These are phyloP conservation scores for Callionymus lyra DNA, from an alignment of 2,113 vertebrate species.

Conservation along the genomic window DNA sequence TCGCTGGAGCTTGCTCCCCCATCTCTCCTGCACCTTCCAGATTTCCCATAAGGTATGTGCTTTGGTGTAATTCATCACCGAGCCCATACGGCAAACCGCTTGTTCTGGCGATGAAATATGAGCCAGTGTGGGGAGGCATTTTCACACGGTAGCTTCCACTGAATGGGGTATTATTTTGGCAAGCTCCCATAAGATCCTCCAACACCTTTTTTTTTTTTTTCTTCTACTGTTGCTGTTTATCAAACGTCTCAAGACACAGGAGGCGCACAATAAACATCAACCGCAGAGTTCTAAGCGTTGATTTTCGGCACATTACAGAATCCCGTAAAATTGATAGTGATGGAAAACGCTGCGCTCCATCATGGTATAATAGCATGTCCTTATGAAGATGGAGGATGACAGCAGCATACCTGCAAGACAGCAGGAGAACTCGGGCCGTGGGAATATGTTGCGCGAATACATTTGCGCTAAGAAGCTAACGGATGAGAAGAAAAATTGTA, in stretches of 20 bases:
- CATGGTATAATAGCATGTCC: constrained; percentile 77
- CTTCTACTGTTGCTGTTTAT: constrained; percentile 51
- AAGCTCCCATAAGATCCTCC: constrained; percentile 57
- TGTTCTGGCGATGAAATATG: constrained; percentile 62
- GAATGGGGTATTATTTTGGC: constrained; percentile 63
- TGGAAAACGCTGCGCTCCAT: constrained; percentile 28
- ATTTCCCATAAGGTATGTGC: constrained; percentile 66
- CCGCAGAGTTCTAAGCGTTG: constrained; percentile 49
- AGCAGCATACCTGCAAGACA: constrained; percentile 40
- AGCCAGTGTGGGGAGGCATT: constrained; percentile 50
- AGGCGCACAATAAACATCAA: constrained; percentile 60
- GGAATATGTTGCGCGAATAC: constrained; percentile 7
- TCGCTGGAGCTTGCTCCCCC: constrained; percentile 46
- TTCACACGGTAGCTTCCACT: constrained; percentile 49
- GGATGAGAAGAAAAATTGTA: constrained; percentile 13
- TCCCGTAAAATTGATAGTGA: constrained; percentile 36
- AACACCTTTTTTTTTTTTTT: constrained; percentile 35
- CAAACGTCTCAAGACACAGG: constrained; percentile 48
- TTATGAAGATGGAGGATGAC: constrained; percentile 76
- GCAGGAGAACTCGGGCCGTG: constrained; percentile 25
- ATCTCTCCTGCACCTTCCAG: constrained; percentile 53
- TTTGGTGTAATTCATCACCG: constrained; percentile 65
- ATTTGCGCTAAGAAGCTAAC: constrained; percentile 30
- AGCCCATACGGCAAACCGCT: constrained; percentile 54
- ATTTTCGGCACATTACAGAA: constrained; percentile 40